Evolutionary conservation across 2,113 vertebrate genomes (phyloP).

Genomic region (Piprites chloris): DNA sequence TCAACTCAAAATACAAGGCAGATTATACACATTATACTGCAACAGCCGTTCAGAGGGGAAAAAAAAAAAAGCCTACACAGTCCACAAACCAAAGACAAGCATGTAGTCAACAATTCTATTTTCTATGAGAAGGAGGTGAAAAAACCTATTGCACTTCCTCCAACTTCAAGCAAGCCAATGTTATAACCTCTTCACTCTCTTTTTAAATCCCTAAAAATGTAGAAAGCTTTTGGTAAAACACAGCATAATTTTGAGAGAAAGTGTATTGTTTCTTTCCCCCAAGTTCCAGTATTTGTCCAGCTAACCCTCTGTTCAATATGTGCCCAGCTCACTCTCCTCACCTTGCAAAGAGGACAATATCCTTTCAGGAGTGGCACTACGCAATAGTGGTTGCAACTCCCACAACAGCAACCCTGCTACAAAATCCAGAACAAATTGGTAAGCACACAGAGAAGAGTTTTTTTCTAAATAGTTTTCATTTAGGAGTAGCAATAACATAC

Average conservation of each 20-base stretch:
- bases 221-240: not conserved
- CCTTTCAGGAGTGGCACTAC: not conserved
- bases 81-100: not conserved
- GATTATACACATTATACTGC: not conserved
- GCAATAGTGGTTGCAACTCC: not conserved
- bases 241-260: not conserved
- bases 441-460: not conserved
- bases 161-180: not conserved
- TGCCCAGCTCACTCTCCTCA: not conserved
- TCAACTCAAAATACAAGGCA: not conserved
- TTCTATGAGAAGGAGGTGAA: not conserved
- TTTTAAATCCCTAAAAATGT: not conserved
- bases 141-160: not conserved
- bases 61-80: not conserved
- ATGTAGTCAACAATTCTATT: not conserved
- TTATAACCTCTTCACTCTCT: not conserved
- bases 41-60: not conserved
- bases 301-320: not conserved
- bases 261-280: not conserved
- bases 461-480: not conserved
- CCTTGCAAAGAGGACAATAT: not conserved
- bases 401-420: not conserved
- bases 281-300: not conserved
- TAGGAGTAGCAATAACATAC: not conserved
- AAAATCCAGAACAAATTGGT: not conserved